Evolutionary conservation across 2,113 vertebrate species (phyloP).

Genomic region (Hippoglossus stenolepis): DNA sequence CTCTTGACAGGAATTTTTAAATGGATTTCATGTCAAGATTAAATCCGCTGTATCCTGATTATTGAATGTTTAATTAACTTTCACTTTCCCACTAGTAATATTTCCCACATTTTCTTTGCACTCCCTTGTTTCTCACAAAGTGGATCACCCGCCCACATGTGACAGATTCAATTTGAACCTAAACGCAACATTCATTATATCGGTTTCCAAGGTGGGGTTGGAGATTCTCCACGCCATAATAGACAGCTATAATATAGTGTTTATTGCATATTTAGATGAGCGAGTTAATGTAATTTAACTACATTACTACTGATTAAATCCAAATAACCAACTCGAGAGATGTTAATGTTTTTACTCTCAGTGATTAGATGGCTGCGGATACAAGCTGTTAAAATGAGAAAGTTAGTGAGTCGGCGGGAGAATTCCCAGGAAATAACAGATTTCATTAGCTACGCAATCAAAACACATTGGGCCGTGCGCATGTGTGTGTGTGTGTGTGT

Average conservation of each 20-base stretch:
- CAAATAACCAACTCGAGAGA: slow-evolving; percentile 3
- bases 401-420: neutral
- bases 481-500: neutral
- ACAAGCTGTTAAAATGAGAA: slow-evolving; percentile 13
- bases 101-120: slow-evolving; percentile 2
- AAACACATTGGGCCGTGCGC: neutral
- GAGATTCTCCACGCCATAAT: neutral
- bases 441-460: slow-evolving; percentile 5
- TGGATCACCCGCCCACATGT: slow-evolving; percentile 1
- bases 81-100: neutral
- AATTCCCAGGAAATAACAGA: neutral
- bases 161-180: slow-evolving; percentile 1
- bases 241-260: neutral
- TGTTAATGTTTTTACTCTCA: slow-evolving; percentile 15
- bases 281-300: slow-evolving; percentile 9
- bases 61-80: too few species aligned
- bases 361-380: slow-evolving; percentile 12
- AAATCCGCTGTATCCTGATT: too few species aligned
- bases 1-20: neutral
- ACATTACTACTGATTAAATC: slow-evolving; percentile 24
- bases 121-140: neutral
- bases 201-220: neutral
- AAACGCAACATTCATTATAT: neutral
- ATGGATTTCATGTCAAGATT: neutral
- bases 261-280: slow-evolving; percentile 11